Evolutionary conservation across 1,140 invertebrate genomes (phyloP).

Genomic region (Nixonia krombeini): DNA sequence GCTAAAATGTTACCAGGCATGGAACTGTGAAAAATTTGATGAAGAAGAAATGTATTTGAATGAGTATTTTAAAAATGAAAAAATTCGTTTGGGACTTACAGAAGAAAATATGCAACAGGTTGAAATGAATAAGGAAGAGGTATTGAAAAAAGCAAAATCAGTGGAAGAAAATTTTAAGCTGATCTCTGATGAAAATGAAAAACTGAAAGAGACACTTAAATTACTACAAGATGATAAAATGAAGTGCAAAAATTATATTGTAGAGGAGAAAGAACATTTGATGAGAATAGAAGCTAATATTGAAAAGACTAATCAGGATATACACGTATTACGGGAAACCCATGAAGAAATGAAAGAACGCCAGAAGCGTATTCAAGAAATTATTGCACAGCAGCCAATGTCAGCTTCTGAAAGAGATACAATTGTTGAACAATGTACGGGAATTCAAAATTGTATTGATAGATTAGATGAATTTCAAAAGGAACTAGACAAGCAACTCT

Average conservation of each 20-base stretch:
- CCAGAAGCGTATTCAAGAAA: neutral
- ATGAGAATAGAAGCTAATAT: neutral
- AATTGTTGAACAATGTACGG: slow-evolving; percentile 1
- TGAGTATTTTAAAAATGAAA: slow-evolving; percentile 2
- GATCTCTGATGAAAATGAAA: neutral
- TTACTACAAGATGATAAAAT: neutral
- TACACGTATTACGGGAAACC: neutral
- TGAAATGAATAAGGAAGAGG: neutral
- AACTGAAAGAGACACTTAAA: neutral
- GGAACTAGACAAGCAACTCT: neutral
- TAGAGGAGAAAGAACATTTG: neutral
- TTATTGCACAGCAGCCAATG: slow-evolving; percentile 4
- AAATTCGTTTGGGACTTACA: neutral
- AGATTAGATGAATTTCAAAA: neutral
- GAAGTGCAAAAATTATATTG: neutral
- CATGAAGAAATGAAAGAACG: neutral
- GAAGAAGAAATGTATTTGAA: neutral
- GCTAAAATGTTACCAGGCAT: neutral
- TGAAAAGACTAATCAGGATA: neutral
- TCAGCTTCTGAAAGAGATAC: neutral
- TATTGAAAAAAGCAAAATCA: neutral
- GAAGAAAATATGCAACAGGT: neutral
- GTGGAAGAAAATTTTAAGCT: neutral
- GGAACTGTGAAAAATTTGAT: neutral
- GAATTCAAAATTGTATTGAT: neutral